Evolutionary conservation across 2,113 vertebrate species (phyloP).

Genomic region (Vidua macroura): DNA sequence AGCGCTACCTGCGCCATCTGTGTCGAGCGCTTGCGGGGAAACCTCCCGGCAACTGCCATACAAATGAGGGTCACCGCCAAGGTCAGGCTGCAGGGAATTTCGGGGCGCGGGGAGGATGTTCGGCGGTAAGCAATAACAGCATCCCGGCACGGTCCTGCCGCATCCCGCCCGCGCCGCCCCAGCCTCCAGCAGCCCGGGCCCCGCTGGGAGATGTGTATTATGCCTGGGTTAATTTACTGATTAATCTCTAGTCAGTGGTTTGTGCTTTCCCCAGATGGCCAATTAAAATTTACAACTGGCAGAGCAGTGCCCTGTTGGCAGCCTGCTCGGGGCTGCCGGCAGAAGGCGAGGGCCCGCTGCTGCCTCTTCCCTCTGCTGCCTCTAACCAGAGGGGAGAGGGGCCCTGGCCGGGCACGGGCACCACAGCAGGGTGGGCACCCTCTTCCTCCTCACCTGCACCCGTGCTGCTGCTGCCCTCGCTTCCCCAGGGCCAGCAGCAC

Average conservation of each 20-base stretch:
- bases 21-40: conserved; percentile 79
- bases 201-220: conserved; percentile 96
- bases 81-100: conserved; percentile 79
- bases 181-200: conserved; percentile 82
- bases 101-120: conserved; percentile 84
- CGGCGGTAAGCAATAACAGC: conserved; percentile 71
- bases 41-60: conserved; percentile 83
- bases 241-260: conserved; percentile 99
- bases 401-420: neutral
- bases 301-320: conserved; percentile 91
- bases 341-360: conserved; percentile 83
- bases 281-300: conserved; percentile 99
- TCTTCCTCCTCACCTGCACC: conserved; percentile 25
- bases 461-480: conserved; percentile 64
- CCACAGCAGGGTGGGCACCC: fast-evolving
- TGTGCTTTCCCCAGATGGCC: conserved; percentile 99
- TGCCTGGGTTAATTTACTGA: conserved; percentile 99
- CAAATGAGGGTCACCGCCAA: conserved; percentile 90
- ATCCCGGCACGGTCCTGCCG: conserved; percentile 74
- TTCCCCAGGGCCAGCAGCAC: conserved; percentile 53
- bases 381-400: neutral
- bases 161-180: conserved; percentile 71
- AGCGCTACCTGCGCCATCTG: conserved; percentile 86
- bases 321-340: conserved; percentile 88
- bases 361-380: neutral